Percentiles rank a stretch among this genome's conserved stretches.
phyloP scores from a whole-genome alignment of 2,797 vertebrate species.

The Coracias cyanogaster region DNA sequence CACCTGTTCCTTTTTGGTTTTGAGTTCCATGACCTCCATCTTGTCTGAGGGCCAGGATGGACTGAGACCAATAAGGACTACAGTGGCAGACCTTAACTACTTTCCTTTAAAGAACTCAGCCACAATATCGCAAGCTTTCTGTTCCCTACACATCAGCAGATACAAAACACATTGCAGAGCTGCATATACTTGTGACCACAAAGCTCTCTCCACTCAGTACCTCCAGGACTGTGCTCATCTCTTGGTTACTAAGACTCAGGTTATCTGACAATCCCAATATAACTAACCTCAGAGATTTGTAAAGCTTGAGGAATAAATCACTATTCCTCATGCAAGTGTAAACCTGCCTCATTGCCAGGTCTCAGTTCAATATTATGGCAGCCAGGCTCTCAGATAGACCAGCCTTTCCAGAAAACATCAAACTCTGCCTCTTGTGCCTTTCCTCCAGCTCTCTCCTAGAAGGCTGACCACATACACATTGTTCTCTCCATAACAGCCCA shows the following conservation, averaged over 20 bases:
- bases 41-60: fast-evolving
- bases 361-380: neutral
- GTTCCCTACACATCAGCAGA: neutral
- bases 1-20: neutral
- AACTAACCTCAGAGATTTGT: neutral
- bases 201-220: neutral
- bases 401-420: neutral
- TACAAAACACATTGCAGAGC: neutral
- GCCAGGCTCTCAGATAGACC: neutral
- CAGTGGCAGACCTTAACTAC: neutral
- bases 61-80: neutral
- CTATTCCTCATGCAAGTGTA: neutral
- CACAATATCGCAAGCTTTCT: neutral
- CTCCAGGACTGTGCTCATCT: neutral
- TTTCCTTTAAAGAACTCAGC: neutral
- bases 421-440: neutral
- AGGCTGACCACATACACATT: neutral
- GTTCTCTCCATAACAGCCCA: neutral
- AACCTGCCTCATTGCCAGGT: neutral
- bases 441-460: neutral
- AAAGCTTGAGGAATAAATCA: neutral
- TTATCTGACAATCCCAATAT: neutral
- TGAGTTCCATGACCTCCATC: neutral
- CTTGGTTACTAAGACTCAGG: neutral
- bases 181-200: neutral